Base-by-base conservation (phyloP, 1,140 invertebrate genomes). In the Rhagoletis zephyria region DNA sequence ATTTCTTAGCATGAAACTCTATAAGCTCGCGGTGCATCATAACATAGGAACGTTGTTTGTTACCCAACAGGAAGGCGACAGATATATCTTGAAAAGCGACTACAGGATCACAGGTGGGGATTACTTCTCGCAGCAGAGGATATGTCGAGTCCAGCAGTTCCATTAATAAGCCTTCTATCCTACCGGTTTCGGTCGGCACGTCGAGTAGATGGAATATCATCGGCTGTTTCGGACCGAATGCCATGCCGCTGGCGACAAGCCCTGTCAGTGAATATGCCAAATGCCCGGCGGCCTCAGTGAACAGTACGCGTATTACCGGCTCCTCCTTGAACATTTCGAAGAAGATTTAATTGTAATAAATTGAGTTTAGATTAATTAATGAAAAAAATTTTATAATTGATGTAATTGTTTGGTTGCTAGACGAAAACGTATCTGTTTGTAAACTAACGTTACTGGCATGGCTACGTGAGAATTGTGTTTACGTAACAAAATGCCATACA, bases 11-110 rank as follows among this genome's bases (percentile, higher is more conserved):
- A 9, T 81, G 51, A 9, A 16, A n/a, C 0, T 16, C 16, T 12
- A 81, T 81, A 4, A 81, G 74, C 4, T 81, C 74, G 12, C 14
- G 42, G 1, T 42, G 74, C 7, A 14, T 81, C 74, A 56, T 51
- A 16, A 9, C 74, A 9, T 6, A 7, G 10, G 6, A 16, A 4
- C 74, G 74, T 1, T 2, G 45, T 59, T 81, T 56, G 16, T 7
- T 48, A 48, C 48, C 74, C 74, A 81, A 56, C n/a, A 81, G 51
- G n/a, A 81, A 81, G 1, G 74, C 74, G 4, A 10, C 45, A 10
- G 74, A 81, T 19, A 81, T 30, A 81, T 81, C 74, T 56, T 81
- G 74, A 59, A 81, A 81, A 19, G 74, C 74, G 48, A 81, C 74
- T 48, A 81, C 74, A 2, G 74, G 74, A 81, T 81, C 74, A 30